Conservation (phyloP, 2,888 invertebrate genomes). For the Acanthosoma haemorrhoidale region DNA sequence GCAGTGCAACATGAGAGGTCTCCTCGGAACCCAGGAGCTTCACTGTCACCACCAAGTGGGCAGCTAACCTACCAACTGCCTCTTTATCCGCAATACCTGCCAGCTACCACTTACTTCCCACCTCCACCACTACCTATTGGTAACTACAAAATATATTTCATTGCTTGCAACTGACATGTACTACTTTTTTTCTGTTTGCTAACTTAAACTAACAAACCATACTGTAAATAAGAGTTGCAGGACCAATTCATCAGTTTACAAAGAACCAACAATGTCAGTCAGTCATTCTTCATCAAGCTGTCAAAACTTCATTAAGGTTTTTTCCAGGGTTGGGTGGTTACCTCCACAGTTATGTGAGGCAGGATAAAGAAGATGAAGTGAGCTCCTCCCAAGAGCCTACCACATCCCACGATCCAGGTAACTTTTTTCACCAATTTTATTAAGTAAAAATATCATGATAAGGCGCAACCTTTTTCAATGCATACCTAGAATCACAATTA, state of each 20-base stretch:
- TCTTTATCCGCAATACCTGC: constrained; percentile 40
- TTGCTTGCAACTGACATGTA: background rate
- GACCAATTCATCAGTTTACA: no score
- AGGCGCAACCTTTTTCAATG: no score
- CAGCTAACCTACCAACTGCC: constrained; percentile 42
- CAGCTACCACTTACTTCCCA: constrained; percentile 36
- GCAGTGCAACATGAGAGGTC: constrained; percentile 89
- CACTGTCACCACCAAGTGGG: constrained; percentile 42
- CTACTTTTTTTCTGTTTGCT: background rate
- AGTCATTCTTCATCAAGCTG: no score
- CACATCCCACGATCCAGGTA: constrained; percentile 1
- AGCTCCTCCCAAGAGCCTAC: constrained; percentile 18
- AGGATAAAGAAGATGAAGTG: constrained; percentile 33
- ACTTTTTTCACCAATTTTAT: background rate
- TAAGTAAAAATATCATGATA: background rate
- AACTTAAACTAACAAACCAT: no score
- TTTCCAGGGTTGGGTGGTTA: constrained; percentile 18
- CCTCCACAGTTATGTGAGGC: background rate
- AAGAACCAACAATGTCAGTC: no score
- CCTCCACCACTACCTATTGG: constrained; percentile 34
- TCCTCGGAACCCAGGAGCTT: constrained; percentile 54
- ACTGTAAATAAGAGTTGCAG: no score
- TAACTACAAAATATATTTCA: background rate
- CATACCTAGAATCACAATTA: no score
- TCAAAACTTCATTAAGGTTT: no score